phyloP scores from a whole-genome alignment of 1,140 invertebrate genomes.

The Camponotus pennsylvanicus region DNA sequence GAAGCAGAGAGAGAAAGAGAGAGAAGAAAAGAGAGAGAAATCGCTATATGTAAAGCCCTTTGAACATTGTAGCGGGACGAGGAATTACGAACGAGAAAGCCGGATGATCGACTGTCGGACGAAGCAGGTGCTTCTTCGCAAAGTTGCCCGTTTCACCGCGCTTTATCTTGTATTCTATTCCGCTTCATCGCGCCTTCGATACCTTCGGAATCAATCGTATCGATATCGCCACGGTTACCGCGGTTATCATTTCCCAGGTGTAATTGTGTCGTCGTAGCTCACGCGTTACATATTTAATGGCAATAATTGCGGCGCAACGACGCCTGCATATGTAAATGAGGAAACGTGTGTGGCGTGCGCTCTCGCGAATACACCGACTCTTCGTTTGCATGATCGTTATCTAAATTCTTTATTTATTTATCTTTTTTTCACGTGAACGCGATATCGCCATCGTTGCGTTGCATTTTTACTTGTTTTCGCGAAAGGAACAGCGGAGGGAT shows the following conservation, averaged over 20 bases:
- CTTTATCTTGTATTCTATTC: conserved; percentile 52
- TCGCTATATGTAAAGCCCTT: conserved; percentile 51
- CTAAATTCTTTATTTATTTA: background rate
- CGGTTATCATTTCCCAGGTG: conserved; percentile 41
- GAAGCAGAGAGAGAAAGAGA: background rate
- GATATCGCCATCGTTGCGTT: background rate
- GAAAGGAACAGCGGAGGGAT: background rate
- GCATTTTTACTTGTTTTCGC: background rate
- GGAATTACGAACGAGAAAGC: conserved; percentile 49
- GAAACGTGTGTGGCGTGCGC: background rate
- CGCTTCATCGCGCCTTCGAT: conserved; percentile 13
- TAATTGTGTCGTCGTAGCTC: conserved; percentile 42
- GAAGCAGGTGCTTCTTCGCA: conserved; percentile 52
- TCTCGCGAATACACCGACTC: background rate
- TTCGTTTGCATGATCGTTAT: background rate
- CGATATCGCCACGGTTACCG: conserved; percentile 14
- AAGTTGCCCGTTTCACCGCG: conserved; percentile 37
- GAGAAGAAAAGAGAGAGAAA: background rate
- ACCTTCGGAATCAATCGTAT: conserved; percentile 37
- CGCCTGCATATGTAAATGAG: background rate
- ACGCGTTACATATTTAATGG: conserved; percentile 47
- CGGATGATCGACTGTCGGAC: conserved; percentile 54
- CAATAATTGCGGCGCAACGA: conserved; percentile 17
- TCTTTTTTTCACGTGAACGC: background rate
- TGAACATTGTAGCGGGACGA: conserved; percentile 53